These are phyloP conservation scores for Girardinichthys multiradiatus DNA, from an alignment of 2,113 vertebrate genomes.

Conservation along the genomic window DNA sequence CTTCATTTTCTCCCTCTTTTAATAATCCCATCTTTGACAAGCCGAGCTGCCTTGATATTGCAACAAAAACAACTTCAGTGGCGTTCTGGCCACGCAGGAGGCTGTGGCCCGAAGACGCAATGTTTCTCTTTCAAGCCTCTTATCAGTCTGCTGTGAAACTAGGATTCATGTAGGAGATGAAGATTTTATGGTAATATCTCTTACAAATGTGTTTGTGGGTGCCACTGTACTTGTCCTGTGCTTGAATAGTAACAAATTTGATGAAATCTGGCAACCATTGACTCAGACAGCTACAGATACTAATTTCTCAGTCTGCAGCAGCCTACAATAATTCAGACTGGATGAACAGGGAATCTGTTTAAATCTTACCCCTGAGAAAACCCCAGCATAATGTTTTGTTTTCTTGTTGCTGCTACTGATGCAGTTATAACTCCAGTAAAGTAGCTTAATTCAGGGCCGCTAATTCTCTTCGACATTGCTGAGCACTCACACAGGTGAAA, in stretches of 20 bases:
- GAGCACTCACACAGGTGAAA: conserved; percentile 50
- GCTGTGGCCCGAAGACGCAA: conserved; percentile 14
- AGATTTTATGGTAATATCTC: conserved; percentile 40
- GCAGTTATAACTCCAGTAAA: conserved; percentile 11
- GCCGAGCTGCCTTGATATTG: conserved; percentile 43
- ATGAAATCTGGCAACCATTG: conserved; percentile 55
- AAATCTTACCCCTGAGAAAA: conserved; percentile 43
- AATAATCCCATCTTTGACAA: conserved; percentile 18
- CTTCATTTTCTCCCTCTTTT: conserved; percentile 21
- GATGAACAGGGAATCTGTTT: conserved; percentile 34
- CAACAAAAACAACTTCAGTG: conserved; percentile 33
- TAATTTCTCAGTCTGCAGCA: conserved; percentile 55
- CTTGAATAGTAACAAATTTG: conserved; percentile 26
- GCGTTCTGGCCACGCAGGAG: conserved; percentile 27
- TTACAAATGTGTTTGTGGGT: conserved; percentile 22
- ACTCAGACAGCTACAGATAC: conserved; percentile 44
- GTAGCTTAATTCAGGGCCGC: conserved; percentile 25
- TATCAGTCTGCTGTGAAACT: conserved; percentile 55
- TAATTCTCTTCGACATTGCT: conserved; percentile 43
- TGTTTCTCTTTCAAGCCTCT: conserved; percentile 51
- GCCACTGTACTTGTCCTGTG: conserved; percentile 24
- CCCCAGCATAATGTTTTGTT: conserved; percentile 1
- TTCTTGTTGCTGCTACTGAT: conserved; percentile 24
- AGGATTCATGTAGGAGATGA: conserved; percentile 36
- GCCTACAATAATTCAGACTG: conserved; percentile 28